Percentiles rank a stretch among this genome's conserved stretches.
Evolutionary conservation across 1,140 invertebrate species (phyloP).

Genomic region (Triops cancriformis): DNA sequence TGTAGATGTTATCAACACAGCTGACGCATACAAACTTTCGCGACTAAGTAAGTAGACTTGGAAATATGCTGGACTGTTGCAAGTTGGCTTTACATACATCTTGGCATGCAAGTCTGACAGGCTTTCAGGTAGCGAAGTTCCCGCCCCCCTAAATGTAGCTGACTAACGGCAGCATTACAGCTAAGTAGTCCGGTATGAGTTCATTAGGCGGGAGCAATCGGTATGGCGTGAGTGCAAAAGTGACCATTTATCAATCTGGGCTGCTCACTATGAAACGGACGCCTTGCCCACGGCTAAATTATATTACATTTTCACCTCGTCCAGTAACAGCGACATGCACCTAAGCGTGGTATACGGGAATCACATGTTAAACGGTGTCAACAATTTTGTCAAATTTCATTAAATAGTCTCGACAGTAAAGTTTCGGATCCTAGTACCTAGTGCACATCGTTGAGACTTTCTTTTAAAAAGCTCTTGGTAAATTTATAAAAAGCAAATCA

Average conservation of each 20-base stretch:
- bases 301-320: too few species aligned
- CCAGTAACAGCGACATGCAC: too few species aligned
- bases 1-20: conserved; percentile 84
- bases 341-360: too few species aligned
- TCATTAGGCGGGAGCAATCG: not conserved
- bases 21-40: conserved; percentile 81
- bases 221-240: not conserved
- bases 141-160: not conserved
- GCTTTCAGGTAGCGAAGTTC: not conserved
- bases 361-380: too few species aligned
- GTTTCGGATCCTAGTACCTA: too few species aligned
- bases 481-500: too few species aligned
- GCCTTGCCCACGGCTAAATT: not conserved
- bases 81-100: not conserved
- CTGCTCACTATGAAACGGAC: not conserved
- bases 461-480: too few species aligned
- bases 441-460: too few species aligned
- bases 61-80: not conserved
- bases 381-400: too few species aligned
- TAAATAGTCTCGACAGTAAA: too few species aligned
- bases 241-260: not conserved
- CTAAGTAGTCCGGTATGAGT: not conserved
- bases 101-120: not conserved
- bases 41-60: conserved; percentile 61
- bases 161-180: not conserved